A percentile compares a stretch with the other conserved stretches of the same genome.
These are phyloP conservation scores for Rhegmatorhina hoffmannsi DNA, from an alignment of 2,113 vertebrate genomes.

Conservation along the genomic window DNA sequence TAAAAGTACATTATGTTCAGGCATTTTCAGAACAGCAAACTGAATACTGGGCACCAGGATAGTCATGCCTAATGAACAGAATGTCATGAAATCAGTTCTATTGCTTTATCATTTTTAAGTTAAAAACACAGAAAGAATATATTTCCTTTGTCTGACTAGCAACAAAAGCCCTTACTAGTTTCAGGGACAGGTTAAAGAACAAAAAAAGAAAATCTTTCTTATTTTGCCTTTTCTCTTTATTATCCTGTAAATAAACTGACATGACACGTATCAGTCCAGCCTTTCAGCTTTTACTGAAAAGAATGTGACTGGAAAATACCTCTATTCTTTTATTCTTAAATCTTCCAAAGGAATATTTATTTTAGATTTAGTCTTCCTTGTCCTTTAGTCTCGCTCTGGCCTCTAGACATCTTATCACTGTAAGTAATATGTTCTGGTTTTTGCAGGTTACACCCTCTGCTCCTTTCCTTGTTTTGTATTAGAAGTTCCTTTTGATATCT, in stretches of 20 bases:
- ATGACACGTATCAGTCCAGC: background rate
- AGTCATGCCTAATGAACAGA: background rate
- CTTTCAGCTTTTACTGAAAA: background rate
- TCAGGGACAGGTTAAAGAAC: background rate
- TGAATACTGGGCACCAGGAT: background rate
- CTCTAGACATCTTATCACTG: background rate
- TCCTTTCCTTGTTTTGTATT: background rate
- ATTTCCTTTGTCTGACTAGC: background rate
- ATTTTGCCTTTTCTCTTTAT: background rate
- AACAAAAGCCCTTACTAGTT: background rate
- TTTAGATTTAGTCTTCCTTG: background rate
- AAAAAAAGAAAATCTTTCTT: background rate
- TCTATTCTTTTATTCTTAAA: background rate
- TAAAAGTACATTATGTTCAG: background rate
- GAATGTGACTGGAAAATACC: background rate
- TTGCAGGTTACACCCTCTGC: background rate
- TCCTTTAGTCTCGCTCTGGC: background rate
- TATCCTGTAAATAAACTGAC: background rate
- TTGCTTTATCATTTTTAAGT: background rate
- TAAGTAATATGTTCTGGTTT: background rate
- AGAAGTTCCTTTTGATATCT: background rate
- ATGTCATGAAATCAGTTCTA: background rate
- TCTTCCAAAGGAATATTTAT: background rate
- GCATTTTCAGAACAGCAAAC: background rate
- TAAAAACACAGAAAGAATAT: background rate